phyloP scores from a whole-genome alignment of 1,140 invertebrate species.

The Tyrophagus putrescentiae region DNA sequence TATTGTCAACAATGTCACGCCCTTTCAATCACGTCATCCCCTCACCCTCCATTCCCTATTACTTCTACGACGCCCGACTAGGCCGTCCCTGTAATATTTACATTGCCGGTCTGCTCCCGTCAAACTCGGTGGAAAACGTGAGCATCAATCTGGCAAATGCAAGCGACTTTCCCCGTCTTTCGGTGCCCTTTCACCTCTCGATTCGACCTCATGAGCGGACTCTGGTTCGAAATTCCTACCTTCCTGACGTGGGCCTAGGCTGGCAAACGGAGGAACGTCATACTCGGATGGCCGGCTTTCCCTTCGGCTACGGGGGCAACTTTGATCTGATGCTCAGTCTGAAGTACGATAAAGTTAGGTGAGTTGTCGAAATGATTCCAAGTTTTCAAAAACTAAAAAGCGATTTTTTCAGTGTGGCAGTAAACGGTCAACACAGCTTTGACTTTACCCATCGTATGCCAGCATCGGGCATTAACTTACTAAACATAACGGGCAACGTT shows the following conservation, averaged over 20 bases:
- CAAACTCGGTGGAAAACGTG: not conserved
- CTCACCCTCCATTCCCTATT: not conserved
- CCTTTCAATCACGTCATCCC: not conserved
- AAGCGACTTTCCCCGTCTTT: not conserved
- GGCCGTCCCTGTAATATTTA: not conserved
- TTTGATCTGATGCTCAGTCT: not conserved
- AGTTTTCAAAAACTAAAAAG: too few species aligned
- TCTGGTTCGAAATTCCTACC: not conserved
- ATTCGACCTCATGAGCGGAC: not conserved
- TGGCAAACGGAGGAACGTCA: not conserved
- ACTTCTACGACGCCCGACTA: not conserved
- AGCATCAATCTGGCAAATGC: not conserved
- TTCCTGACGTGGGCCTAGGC: not conserved
- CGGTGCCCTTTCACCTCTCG: not conserved
- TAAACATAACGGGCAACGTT: not conserved
- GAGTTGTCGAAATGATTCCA: too few species aligned
- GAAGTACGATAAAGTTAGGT: not conserved
- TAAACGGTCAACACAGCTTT: not conserved
- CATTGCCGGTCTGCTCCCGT: not conserved
- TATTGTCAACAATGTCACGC: too few species aligned
- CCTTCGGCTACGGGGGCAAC: not conserved
- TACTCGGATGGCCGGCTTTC: not conserved
- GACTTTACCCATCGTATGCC: not conserved
- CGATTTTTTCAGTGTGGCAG: too few species aligned
- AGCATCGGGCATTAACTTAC: not conserved